Evolutionary conservation across 2,113 vertebrate genomes (phyloP).

Genomic region (Upupa epops): DNA sequence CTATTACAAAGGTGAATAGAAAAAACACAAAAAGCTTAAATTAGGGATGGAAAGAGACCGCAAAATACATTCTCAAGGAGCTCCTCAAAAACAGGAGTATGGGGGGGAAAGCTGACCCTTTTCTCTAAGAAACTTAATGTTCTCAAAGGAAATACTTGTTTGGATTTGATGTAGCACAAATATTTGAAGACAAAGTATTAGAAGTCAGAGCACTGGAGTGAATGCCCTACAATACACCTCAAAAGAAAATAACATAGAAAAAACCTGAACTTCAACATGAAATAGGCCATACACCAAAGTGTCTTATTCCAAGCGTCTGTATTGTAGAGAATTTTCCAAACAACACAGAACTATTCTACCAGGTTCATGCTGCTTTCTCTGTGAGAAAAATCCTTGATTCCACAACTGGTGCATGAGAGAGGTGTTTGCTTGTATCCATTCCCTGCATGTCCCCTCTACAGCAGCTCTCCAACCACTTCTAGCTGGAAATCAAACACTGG

Average conservation of each 20-base stretch:
- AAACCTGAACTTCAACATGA: neutral
- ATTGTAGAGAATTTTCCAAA: neutral
- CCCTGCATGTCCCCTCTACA: neutral
- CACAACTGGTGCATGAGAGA: neutral
- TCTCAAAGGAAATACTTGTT: neutral
- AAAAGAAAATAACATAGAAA: neutral
- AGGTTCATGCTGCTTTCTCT: neutral
- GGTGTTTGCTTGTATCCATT: neutral
- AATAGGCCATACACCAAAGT: neutral
- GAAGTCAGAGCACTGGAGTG: neutral
- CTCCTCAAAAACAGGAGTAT: accelerated
- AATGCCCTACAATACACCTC: neutral
- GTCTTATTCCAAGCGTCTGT: neutral
- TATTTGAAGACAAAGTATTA: neutral
- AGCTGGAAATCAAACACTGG: neutral
- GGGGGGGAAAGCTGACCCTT: neutral
- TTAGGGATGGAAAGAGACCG: too few species aligned
- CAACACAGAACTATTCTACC: neutral
- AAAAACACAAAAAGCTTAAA: neutral
- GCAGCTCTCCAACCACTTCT: neutral
- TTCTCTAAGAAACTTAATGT: neutral
- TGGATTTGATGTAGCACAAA: neutral
- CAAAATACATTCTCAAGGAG: too few species aligned
- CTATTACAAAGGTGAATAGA: neutral
- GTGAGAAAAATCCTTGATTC: neutral